Base-by-base conservation (phyloP, 2,888 invertebrate genomes). In the Pilophorus perplexus region DNA sequence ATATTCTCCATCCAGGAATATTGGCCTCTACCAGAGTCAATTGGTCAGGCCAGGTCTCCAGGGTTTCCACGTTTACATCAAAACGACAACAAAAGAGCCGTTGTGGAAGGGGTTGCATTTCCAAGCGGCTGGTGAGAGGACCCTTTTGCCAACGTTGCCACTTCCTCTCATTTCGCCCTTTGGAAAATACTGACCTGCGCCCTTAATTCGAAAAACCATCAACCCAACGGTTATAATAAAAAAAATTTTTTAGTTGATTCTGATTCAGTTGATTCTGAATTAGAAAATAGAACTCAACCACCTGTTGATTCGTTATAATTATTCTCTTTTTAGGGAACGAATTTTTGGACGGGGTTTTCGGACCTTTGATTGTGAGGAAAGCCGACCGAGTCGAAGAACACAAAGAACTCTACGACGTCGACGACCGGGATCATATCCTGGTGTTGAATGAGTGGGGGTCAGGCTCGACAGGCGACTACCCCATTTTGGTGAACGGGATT, bases 321-420 rank as follows among this genome's bases (percentile, higher is more conserved):
- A 8, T 33, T 12, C 12, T 33, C 6, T 8, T 12, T 12, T 12
- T 20, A 66, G 86, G 86, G 20, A 82, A 84, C 1, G 86, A 87
- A 71, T 80, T 85, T 10, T 81, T 84, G 0, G 85, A 87, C 69
- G 88, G 88, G 1, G 78, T 87, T 18, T 85, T 86, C 57, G 89
- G 89, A 2, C 83, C 86, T 0, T 79, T 89, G 50, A 80, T 89
- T 12, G 87, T 89, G 0, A 80, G 87, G 10, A 84, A 86, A 74
- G 82, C 86, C 0, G 80, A 83, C 25, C 80, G 83, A 68, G 75
- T 81, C 1, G 74, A 73, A 67, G 71, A 84, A 0, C 77, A 85
- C 66, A 79, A 79, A 55, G 79, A 81, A 65, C 77, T 85, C 1
- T 91, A 87, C 75, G 90, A 90, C 73, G 75, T 83, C 4, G 90